These are phyloP conservation scores for Dermatemys mawii DNA, from an alignment of 2,113 vertebrate species.

Conservation along the genomic window DNA sequence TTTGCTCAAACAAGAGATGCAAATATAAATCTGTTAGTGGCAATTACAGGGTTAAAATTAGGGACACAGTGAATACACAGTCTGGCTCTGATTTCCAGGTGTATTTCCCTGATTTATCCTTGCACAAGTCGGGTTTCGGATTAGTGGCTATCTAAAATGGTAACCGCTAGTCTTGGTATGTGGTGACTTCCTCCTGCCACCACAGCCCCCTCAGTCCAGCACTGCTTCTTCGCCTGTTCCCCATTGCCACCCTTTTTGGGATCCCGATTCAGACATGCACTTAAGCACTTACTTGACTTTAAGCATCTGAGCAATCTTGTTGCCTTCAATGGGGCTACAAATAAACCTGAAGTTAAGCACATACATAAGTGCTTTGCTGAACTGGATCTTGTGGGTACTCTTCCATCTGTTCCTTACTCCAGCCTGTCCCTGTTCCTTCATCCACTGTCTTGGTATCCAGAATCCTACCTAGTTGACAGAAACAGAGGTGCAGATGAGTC, in stretches of 20 bases:
- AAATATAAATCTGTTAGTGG: neutral
- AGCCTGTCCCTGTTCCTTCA: neutral
- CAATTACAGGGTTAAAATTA: neutral
- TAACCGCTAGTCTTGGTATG: neutral
- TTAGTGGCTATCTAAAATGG: neutral
- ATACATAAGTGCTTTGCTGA: neutral
- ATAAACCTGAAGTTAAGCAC: neutral
- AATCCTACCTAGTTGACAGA: neutral
- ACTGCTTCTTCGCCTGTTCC: neutral
- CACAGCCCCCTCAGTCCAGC: neutral
- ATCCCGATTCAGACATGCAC: neutral
- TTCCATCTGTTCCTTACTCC: neutral
- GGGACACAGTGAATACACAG: neutral
- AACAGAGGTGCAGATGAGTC: neutral
- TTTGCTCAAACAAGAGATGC: neutral
- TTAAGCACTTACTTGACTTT: neutral
- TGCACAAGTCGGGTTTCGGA: neutral
- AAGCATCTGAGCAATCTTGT: neutral
- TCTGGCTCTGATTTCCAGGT: neutral
- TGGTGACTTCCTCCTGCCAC: neutral
- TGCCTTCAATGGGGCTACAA: neutral
- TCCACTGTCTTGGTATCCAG: neutral
- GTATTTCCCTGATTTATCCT: neutral
- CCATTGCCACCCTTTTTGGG: neutral
- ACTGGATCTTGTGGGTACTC: neutral